Conservation (phyloP, 2,797 vertebrate species). For the Fratercula arctica region DNA sequence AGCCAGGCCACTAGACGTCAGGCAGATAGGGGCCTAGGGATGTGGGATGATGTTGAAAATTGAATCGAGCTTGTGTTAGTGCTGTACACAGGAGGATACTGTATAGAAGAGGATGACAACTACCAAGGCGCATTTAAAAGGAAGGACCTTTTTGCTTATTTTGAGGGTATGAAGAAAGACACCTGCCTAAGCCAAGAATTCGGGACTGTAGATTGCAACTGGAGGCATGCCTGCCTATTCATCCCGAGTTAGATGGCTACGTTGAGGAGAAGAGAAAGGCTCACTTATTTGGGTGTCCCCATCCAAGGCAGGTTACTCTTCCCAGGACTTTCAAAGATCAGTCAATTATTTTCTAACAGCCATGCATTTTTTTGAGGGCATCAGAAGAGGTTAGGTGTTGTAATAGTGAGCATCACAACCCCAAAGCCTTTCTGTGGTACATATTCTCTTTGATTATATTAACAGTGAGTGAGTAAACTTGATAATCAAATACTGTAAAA, state of each 20-base stretch:
- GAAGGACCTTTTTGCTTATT: not conserved
- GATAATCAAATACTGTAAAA: not conserved
- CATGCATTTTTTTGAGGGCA: not conserved
- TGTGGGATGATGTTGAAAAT: not conserved
- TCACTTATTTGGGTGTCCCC: not conserved
- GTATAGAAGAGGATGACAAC: not conserved
- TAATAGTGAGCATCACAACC: not conserved
- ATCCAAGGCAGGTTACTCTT: not conserved
- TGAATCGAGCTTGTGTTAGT: not conserved
- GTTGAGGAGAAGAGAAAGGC: not conserved
- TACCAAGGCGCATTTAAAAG: not conserved
- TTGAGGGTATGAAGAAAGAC: not conserved
- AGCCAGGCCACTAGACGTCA: not conserved
- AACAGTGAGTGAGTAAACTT: not conserved
- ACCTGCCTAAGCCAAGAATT: not conserved
- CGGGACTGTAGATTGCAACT: not conserved
- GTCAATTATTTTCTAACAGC: not conserved
- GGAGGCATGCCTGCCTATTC: not conserved
- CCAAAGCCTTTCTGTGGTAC: not conserved
- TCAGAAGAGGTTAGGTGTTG: not conserved
- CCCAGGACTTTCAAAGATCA: not conserved
- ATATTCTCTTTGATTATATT: not conserved
- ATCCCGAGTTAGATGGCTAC: not conserved
- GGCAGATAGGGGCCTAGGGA: not conserved
- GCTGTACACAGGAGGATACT: not conserved